These are phyloP conservation scores for Melanotaenia duboulayi DNA, from an alignment of 2,113 vertebrate genomes.

Conservation along the genomic window DNA sequence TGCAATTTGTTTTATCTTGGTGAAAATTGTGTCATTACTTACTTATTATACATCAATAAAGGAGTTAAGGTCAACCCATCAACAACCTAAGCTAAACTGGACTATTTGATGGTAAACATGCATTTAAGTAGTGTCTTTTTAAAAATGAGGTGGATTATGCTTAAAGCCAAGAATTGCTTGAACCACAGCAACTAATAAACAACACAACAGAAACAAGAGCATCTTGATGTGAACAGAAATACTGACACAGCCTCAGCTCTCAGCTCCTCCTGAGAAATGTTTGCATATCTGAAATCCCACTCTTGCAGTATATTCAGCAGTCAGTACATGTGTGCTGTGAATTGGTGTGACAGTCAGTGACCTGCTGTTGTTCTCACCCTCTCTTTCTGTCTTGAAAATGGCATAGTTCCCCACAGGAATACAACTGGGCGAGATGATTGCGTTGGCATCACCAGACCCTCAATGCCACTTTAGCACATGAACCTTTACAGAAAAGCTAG, in stretches of 20 bases:
- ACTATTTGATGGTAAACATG: no score
- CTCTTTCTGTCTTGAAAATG: slow-evolving; percentile 20
- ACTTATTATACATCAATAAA: no score
- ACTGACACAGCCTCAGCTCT: neutral
- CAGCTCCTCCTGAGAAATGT: slow-evolving; percentile 17
- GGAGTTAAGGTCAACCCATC: no score
- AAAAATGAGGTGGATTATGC: no score
- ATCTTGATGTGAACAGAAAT: neutral
- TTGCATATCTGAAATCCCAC: slow-evolving; percentile 19
- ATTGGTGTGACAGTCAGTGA: slow-evolving; percentile 24
- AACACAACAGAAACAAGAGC: neutral
- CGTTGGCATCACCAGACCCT: slow-evolving; percentile 52
- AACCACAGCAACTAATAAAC: neutral
- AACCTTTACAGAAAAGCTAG: slow-evolving; percentile 65
- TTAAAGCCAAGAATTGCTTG: no score
- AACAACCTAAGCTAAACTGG: no score
- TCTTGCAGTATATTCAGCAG: slow-evolving; percentile 9
- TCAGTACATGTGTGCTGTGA: slow-evolving; percentile 28
- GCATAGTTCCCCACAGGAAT: slow-evolving; percentile 33
- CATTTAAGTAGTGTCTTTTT: no score
- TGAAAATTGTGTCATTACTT: no score
- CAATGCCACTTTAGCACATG: slow-evolving; percentile 58
- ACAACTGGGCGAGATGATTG: slow-evolving; percentile 51
- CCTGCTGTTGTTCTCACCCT: slow-evolving; percentile 31
- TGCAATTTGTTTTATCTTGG: no score